These are phyloP conservation scores for Eupristina koningsbergeri DNA, from an alignment of 1,140 invertebrate genomes.

Conservation along the genomic window DNA sequence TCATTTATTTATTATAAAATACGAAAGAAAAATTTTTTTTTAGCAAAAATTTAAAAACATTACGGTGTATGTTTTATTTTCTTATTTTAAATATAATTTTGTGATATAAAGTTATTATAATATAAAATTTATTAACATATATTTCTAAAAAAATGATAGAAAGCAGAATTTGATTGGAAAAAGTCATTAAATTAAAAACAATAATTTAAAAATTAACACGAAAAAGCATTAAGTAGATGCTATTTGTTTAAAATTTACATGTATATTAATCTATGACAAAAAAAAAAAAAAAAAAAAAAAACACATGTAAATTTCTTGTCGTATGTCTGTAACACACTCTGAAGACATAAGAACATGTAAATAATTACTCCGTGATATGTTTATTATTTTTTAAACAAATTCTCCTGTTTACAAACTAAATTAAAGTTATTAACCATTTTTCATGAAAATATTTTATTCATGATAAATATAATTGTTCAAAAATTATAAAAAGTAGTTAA, in stretches of 20 bases:
- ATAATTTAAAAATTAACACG: not conserved
- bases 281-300: not conserved
- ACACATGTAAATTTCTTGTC: slow-evolving; percentile 5
- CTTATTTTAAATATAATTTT: too few species aligned
- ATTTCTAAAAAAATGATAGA: too few species aligned
- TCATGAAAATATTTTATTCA: slow-evolving; percentile 21
- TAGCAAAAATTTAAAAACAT: too few species aligned
- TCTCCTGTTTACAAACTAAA: not conserved
- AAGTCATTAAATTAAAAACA: too few species aligned
- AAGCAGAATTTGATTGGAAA: too few species aligned
- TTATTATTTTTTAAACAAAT: not conserved
- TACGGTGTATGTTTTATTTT: too few species aligned
- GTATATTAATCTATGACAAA: slow-evolving; percentile 36
- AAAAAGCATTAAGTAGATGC: slow-evolving; percentile 41
- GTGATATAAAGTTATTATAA: too few species aligned
- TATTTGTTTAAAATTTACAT: not conserved
- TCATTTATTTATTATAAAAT: too few species aligned
- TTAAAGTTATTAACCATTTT: not conserved
- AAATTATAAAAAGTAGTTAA: not conserved
- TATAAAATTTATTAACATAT: too few species aligned
- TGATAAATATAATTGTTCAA: slow-evolving; percentile 53
- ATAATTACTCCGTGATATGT: slow-evolving; percentile 2
- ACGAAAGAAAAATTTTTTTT: too few species aligned
- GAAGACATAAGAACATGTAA: slow-evolving; percentile 20
- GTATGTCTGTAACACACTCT: not conserved